Base-by-base conservation (phyloP, 1,140 invertebrate genomes). In the Drosophila funebris region DNA sequence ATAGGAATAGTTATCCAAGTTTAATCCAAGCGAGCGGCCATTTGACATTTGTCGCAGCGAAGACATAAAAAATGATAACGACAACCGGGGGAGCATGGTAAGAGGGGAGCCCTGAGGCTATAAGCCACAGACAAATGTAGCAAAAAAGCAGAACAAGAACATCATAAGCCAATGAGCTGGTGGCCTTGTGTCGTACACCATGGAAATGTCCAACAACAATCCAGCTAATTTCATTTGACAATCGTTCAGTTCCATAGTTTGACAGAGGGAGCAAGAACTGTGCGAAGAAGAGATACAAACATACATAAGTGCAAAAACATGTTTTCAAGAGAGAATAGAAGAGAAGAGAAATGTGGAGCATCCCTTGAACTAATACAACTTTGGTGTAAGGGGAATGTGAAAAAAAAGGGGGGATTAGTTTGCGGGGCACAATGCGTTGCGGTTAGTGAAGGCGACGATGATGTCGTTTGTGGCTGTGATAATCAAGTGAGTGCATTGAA, bases 151-250 rank as follows among this genome's bases (percentile, higher is more conserved):
- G 50, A 57, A 79, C 46, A 29, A 33, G 33, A 57, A 44, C 52
- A 41, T 71, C 18, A 66, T 48, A 64, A 64, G 73, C 61, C 70
- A 73, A 56, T 69, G 69, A 68, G 76, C 71, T 58, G 75, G 20
- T 75, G 79, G 70, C 80, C 78, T 81, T 77, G 75, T 78, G 46
- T 48, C 31, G 24, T 53, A 52, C 39, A 48, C 37, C 36, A 44
- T 61, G 56, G 44, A 58, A 58, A 58, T 60, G 39, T 20, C 52
- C 22, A 43, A 56, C 43, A 74, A 27, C 48, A 57, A 79, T 76
- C 72, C 67, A 83, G 62, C 83, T 89, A 88, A 88, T 88, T 83
- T 83, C 83, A 71, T 73, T 88, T 87, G 76, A 83, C 83, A 87
- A 75, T 83, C 67, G 66, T 62, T 68, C 58, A 64, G 72, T 22